A percentile compares a stretch with the other conserved stretches of the same genome.
Evolutionary conservation across 2,888 invertebrate species (phyloP).

Genomic region (Halictus quadricinctus): DNA sequence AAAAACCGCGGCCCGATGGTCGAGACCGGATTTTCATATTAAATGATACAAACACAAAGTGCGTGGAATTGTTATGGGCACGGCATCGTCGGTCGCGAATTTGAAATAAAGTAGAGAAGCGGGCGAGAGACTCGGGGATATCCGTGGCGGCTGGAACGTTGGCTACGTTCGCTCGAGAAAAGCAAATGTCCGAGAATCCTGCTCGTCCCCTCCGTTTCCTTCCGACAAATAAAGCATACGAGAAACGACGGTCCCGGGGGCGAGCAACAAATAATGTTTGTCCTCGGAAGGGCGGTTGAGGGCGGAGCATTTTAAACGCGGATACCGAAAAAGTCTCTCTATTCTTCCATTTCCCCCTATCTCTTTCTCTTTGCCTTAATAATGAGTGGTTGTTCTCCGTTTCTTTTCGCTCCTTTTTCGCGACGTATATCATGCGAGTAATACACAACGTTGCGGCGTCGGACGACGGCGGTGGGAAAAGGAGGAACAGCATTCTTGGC

Average conservation of each 20-base stretch:
- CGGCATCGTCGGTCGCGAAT: neutral
- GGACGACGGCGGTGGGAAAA: slow-evolving; percentile 17
- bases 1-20: neutral
- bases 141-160: slow-evolving; percentile 2
- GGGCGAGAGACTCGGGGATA: neutral
- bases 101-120: slow-evolving; percentile 6
- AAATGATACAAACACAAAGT: neutral
- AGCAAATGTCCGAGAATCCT: slow-evolving; percentile 23
- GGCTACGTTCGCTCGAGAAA: neutral
- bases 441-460: slow-evolving; percentile 55
- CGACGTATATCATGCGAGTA: slow-evolving; percentile 71
- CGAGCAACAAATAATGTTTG: slow-evolving; percentile 55
- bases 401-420: slow-evolving; percentile 18
- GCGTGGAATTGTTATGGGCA: neutral
- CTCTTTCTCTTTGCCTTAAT: slow-evolving; percentile 42
- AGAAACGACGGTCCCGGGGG: neutral
- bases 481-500: slow-evolving; percentile 44
- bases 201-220: neutral
- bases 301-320: slow-evolving; percentile 33
- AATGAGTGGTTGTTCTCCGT: slow-evolving; percentile 60
- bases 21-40: neutral
- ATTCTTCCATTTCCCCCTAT: neutral
- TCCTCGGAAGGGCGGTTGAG: slow-evolving; percentile 10
- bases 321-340: slow-evolving; percentile 41
- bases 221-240: neutral